Evolutionary conservation across 2,888 invertebrate species (phyloP), one percentile per base, ranked within the genome.

Genomic region (Dichetophora obliterata): DNA sequence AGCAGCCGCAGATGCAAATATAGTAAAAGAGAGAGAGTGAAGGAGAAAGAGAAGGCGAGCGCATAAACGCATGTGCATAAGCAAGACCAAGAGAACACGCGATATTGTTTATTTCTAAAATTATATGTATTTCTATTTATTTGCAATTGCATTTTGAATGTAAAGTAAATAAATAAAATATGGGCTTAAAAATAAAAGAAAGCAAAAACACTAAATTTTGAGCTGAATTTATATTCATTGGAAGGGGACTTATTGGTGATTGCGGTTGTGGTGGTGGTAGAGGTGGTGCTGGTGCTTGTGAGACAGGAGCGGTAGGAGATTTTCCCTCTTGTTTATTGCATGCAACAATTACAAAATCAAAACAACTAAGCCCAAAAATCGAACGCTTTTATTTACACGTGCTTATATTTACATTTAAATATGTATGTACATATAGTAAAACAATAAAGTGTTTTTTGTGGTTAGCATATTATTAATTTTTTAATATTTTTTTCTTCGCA

Each of bases 291-390:
- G 5, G 3, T 27, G 59, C 5, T 59, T 57, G 6, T n/a, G n/a
- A n/a, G 8, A 22, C 5, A 57, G 4, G 3, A 37, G 5, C 3
- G 8, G 37, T 37, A 37, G 8, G 6, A n/a, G n/a, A 37, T 37
- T 37, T 5, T 37, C 8, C 37, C 37, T 37, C 37, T 37, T 52
- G 27, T 52, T 50, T 0, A 50, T 16, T 50, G 59, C 61, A 63
- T 50, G 63, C 72, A 73, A 73, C 72, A 63, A 37, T 71, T 71
- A 6, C 54, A 70, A 70, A 54, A 19, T 27, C 71, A 71, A 59
- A 61, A 72, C 27, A 24, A 48, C 31, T 31, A 31, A 31, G 5
- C 3, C 31, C 11, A 72, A 5, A 11, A 5, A 48, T 19, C 37
- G 14, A 34, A 16, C 8, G 37, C 34, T 6, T 48, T 68, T 22